Evolutionary conservation across 1,140 invertebrate species (phyloP).

Genomic region (Hylaeus volcanicus): DNA sequence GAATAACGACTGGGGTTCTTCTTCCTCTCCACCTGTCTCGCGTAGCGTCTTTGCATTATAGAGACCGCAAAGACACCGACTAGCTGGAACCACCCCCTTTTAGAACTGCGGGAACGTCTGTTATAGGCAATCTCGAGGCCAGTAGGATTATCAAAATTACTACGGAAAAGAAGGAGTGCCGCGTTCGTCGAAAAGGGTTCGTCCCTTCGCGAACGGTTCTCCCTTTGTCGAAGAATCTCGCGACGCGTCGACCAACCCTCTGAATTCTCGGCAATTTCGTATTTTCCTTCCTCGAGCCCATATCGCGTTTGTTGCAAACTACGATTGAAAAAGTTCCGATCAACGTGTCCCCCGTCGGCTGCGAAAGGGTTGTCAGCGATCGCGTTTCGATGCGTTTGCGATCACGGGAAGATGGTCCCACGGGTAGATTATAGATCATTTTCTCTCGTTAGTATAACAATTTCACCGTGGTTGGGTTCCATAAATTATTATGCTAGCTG

Average conservation of each 20-base stretch:
- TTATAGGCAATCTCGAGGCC: slow-evolving; percentile 32
- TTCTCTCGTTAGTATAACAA: slow-evolving; percentile 30
- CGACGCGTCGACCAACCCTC: background rate
- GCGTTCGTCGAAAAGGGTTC: slow-evolving; percentile 45
- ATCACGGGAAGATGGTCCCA: background rate
- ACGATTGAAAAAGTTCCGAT: background rate
- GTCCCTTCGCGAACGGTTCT: background rate
- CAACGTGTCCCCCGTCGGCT: background rate
- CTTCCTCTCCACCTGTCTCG: slow-evolving; percentile 14
- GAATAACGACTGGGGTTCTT: slow-evolving; percentile 48
- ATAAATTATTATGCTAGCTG: slow-evolving; percentile 28
- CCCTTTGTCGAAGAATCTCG: slow-evolving; percentile 31
- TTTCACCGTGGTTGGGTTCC: slow-evolving; percentile 31
- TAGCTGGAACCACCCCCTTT: slow-evolving; percentile 16
- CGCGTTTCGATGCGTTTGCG: background rate
- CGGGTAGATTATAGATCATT: slow-evolving; percentile 47
- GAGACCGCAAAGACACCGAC: slow-evolving; percentile 5
- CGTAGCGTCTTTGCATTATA: slow-evolving; percentile 40
- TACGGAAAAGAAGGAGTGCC: slow-evolving; percentile 29
- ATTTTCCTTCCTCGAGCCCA: background rate
- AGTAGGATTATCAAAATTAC: slow-evolving; percentile 34
- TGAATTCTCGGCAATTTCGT: slow-evolving; percentile 35
- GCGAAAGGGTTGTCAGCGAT: slow-evolving; percentile 14
- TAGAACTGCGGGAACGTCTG: slow-evolving; percentile 5
- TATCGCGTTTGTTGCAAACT: background rate